phyloP scores from a whole-genome alignment of 2,113 vertebrate genomes.

The Xyrauchen texanus region DNA sequence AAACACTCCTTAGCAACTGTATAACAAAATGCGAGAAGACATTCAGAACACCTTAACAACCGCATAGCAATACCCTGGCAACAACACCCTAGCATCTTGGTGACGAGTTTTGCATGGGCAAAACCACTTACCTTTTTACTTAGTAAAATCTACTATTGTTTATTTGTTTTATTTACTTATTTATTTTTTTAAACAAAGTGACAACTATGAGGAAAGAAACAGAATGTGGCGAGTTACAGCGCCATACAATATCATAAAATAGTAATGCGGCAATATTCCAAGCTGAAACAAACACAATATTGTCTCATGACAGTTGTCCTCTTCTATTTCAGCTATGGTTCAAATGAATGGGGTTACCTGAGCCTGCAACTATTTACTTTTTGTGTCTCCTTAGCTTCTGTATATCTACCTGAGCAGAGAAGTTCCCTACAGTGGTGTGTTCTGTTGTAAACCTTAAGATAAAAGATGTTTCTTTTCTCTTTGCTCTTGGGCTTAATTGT shows the following conservation, averaged over 20 bases:
- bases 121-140: too few species aligned
- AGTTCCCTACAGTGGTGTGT: not conserved
- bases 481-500: slow-evolving; percentile 31
- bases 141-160: too few species aligned
- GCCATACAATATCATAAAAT: not conserved
- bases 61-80: too few species aligned
- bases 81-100: too few species aligned
- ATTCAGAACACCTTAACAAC: too few species aligned
- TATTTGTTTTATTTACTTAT: too few species aligned
- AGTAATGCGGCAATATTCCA: slow-evolving; percentile 29
- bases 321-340: slow-evolving; percentile 20
- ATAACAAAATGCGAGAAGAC: too few species aligned
- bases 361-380: slow-evolving; percentile 37
- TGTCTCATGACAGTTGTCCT: not conserved
- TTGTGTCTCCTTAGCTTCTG: slow-evolving; percentile 12
- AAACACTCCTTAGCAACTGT: too few species aligned
- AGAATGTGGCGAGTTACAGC: too few species aligned
- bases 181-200: too few species aligned
- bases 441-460: slow-evolving; percentile 16
- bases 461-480: slow-evolving; percentile 1
- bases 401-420: slow-evolving; percentile 3
- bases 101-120: too few species aligned
- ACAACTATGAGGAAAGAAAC: too few species aligned
- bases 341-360: slow-evolving; percentile 18
- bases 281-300: slow-evolving; percentile 45